Evolutionary conservation across 2,888 invertebrate genomes (phyloP).

Genomic region (Ceratothoa steindachneri): DNA sequence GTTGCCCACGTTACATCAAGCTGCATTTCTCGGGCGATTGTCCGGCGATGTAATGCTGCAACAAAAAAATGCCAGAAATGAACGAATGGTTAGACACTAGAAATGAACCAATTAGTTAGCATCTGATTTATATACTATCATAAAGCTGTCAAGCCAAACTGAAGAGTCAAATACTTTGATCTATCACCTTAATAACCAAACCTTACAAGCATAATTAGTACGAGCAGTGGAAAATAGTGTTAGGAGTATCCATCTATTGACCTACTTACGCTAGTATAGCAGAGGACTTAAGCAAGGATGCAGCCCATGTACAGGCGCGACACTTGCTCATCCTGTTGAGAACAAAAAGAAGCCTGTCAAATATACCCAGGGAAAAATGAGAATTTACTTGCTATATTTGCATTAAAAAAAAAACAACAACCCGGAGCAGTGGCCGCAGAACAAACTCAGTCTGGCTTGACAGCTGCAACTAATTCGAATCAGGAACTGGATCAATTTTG

Average conservation of each 20-base stretch:
- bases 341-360: conserved; percentile 15
- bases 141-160: conserved; percentile 15
- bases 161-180: neutral
- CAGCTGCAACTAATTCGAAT: conserved; percentile 19
- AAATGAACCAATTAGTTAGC: no score
- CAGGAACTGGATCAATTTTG: no score
- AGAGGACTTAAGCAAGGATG: conserved; percentile 29
- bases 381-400: neutral
- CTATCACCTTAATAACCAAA: neutral
- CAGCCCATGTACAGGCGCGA: conserved; percentile 39
- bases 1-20: conserved; percentile 25
- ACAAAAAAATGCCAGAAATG: no score
- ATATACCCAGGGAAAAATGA: neutral
- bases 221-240: neutral
- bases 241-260: neutral
- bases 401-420: neutral
- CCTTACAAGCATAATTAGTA: neutral
- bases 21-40: conserved; percentile 30
- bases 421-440: neutral
- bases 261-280: conserved; percentile 22
- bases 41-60: conserved; percentile 21
- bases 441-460: conserved; percentile 22
- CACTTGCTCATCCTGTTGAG: conserved; percentile 30
- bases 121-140: no score
- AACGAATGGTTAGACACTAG: no score